Percentiles rank a stretch among this genome's conserved stretches.
Conservation (phyloP, 2,797 vertebrate species). For the Cuculus canorus region DNA sequence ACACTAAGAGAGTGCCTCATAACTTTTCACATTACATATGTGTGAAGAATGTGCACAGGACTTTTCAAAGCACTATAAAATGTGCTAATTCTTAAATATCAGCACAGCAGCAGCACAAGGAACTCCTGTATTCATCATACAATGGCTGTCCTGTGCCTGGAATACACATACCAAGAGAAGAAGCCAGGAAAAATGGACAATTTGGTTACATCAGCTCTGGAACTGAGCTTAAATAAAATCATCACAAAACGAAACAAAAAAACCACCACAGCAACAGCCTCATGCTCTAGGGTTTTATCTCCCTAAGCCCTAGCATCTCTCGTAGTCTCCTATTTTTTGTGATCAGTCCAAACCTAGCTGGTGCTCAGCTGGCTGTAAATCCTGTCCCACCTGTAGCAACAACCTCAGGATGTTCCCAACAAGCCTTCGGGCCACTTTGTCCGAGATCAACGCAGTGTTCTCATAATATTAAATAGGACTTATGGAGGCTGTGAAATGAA, state of each 20-base stretch:
- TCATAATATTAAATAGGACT: neutral
- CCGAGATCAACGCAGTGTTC: neutral
- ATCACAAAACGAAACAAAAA: neutral
- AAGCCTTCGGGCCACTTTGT: neutral
- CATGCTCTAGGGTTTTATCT: neutral
- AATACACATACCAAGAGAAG: rapidly evolving
- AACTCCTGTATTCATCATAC: neutral
- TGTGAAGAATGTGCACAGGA: neutral
- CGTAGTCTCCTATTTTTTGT: neutral
- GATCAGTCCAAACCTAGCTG: neutral
- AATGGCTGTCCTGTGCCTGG: neutral
- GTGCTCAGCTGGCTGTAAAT: neutral
- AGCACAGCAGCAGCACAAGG: neutral
- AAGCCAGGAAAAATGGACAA: neutral
- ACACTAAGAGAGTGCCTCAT: neutral
- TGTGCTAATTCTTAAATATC: neutral
- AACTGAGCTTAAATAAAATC: neutral
- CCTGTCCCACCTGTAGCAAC: neutral
- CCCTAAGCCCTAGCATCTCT: neutral
- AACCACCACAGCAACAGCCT: neutral
- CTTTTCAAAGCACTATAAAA: neutral
- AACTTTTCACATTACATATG: neutral
- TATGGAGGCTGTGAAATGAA: neutral
- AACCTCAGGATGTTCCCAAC: neutral
- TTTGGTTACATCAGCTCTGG: neutral